phyloP scores from a whole-genome alignment of 2,797 vertebrate genomes.

The Mormyrus hasselquistii region DNA sequence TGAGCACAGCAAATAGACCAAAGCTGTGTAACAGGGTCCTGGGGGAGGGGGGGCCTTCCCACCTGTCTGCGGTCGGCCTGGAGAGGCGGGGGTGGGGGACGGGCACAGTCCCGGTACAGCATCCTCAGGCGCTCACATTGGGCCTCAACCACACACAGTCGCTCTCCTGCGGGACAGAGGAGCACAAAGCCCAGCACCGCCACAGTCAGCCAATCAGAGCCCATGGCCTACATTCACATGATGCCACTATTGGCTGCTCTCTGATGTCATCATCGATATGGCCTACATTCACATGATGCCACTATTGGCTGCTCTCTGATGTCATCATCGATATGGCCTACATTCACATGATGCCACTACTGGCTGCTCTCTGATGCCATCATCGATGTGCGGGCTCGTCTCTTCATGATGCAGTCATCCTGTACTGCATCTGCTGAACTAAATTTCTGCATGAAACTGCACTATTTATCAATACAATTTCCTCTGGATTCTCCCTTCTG shows the following conservation, averaged over 20 bases:
- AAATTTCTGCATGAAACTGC: not conserved
- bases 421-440: not conserved
- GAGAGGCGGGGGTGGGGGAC: conserved; percentile 88
- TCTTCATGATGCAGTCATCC: not conserved
- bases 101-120: conserved; percentile 93
- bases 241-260: not conserved
- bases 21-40: conserved; percentile 8
- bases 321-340: not conserved
- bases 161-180: conserved; percentile 71
- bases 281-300: no score
- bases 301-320: no score
- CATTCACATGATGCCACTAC: not conserved
- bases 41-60: conserved; percentile 22
- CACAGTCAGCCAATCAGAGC: not conserved
- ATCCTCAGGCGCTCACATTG: conserved; percentile 92
- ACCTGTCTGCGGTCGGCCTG: conserved; percentile 94
- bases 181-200: not conserved
- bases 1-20: not conserved
- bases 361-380: not conserved
- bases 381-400: not conserved
- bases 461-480: not conserved
- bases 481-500: not conserved
- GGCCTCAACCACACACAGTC: conserved; percentile 85
- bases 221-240: not conserved
- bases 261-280: not conserved